Evolutionary conservation across 2,113 vertebrate genomes (phyloP), one percentile per base, ranked within the genome.

Genomic region (Amblyornis subalaris): DNA sequence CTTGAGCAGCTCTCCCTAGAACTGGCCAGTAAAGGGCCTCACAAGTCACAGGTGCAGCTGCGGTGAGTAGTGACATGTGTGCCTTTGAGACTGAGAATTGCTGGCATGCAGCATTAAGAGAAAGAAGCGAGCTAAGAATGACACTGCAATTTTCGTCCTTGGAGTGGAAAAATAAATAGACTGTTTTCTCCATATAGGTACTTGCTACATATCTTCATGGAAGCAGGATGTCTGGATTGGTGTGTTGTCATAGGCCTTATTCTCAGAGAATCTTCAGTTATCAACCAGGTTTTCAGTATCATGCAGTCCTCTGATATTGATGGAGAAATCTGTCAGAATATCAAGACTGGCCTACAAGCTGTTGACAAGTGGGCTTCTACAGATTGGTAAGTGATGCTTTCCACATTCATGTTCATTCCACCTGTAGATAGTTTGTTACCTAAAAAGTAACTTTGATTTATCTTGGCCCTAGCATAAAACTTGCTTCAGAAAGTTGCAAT

Each of bases 1-100:
- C 96, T 99, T 81, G 99, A 99, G 96, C 99, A 99, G 97, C 99
- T 99, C 93, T 99, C 99, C 93, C 98, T 99, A 97, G 99, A 99
- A 93, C 94, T 99, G 94, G 99, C 99, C 51, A 99, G 99, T 97
- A 99, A 99, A 97, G 99, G 99, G 23, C 99, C 99, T 1, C 99
- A 99, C 95, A 99, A 99, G 96, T 99, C 99, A 11, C 99, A 99
- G 95, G 98, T 99, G 93, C 99, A 99, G 97, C 98, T 99, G 85
- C 98, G 99, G 99, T 99, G 96, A 98, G 98, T 96, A 38, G 74
- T 2, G 4, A 23, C 3, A 29, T 5, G 2, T 40, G n/a, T 57
- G 33, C 48, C 18, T 80, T 50, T 69, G 15, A 55, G 69, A 87
- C 38, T 50, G 21, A 38, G 29, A 90, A 67, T 57, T 8, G 53